Evolutionary conservation across 53 echinoderm and acorn worm genomes (phyloP), one percentile per base, ranked within the genome.

Genomic region (Apostichopus leukothele): DNA sequence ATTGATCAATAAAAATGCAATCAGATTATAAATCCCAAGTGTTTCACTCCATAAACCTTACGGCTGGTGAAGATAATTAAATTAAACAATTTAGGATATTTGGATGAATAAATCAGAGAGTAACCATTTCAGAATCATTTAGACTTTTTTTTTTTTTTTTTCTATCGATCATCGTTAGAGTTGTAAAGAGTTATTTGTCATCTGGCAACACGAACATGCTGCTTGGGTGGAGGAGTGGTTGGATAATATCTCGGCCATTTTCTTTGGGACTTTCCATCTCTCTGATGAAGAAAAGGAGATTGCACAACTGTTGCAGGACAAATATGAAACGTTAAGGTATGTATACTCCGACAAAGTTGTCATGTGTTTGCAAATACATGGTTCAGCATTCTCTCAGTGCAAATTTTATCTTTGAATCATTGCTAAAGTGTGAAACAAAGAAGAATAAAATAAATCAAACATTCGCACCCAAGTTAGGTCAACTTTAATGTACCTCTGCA

Each of bases 251-350:
- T 93, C 96, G 5, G 92, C 91, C 9, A 93, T 96, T 19, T 88
- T 94, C 84, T 88, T 98, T n/a, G 96, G 93, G n/a, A 94, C 94
- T 14, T 96, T 94, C 93, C 94, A 98, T 71, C 91, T 98, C 74
- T 88, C 90, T 4, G 76, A 92, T 51, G 99, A 94, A 53, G 99
- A 98, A 26, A 79, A 88, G 20, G 91, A 96, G 39, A 83, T 98
- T 76, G 91, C 96, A 8, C 76, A 91, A 26, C 93, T 94, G 9
- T 83, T 98, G 89, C 91, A 98, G 81, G 91, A 90, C 55, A 98
- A 98, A 91, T 98, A 98, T 88, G 96, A 98, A 63, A 90, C 93
- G 0, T 88, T 98, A 27, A 96, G 99, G 99, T 98, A 77, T 60
- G 90, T 21, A 39, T 39, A 3, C 39, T 39, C 3, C 39, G 39